Evolutionary conservation across 2,888 invertebrate species (phyloP), one percentile per base, ranked within the genome.

Genomic region (Athalia circularis): DNA sequence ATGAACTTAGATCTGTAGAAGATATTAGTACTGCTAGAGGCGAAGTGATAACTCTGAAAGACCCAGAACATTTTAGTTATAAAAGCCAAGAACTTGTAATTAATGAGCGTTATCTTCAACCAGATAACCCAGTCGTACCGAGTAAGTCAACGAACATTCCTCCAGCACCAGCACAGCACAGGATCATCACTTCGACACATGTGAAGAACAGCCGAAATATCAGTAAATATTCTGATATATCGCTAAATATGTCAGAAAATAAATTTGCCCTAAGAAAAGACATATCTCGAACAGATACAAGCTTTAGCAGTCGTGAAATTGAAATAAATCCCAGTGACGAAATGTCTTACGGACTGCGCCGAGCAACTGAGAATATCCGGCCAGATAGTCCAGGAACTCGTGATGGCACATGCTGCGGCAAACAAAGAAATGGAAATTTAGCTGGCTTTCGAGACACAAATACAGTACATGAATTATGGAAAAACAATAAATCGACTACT

Each of bases 381-480:
- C 29, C 29, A 43, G 15, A 68, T 47, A 5, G 9, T 13, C 52
- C 59, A 47, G 59, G 47, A 72, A 2, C 0, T 4, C 13, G 15
- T n/a, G 47, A 13, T 13, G 15, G 47, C 45, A 59, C n/a, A 9
- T 54, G 43, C 43, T 54, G n/a, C 0, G 47, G 11, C 0, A 45
- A 47, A n/a, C 29, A 3, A 0, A 59, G 47, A 8, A 57, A 13
- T 13, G 13, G 47, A 65, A 65, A 59, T 47, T 29, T 29, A 29
- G 15, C 11, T 15, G 29, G 45, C 11, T 67, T 29, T 15, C 4
- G 54, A 65, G 52, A 72, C 59, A 13, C 59, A 59, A 72, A 72
- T 59, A 29, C 65, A 77, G 47, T 67, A 29, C 61, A 67, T 54
- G 77, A 65, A 15, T 43, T 77, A 15, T 77, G 77, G 77, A 57